Conservation (phyloP, 2,888 invertebrate species). For the Sinopyrophorus schimmeli region DNA sequence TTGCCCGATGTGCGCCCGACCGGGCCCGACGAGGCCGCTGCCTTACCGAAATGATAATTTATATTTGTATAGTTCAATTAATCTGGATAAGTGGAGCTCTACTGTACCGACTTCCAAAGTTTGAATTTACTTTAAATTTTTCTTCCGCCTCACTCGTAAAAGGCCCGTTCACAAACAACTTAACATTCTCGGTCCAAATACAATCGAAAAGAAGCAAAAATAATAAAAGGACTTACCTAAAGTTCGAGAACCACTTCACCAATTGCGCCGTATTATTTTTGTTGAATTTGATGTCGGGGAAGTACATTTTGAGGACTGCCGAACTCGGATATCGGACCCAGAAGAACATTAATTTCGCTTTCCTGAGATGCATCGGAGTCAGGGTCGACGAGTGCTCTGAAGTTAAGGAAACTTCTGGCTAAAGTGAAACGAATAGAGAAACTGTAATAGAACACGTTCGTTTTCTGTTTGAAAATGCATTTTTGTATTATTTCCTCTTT, state of each 20-base stretch:
- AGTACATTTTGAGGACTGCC: constrained; percentile 98
- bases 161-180: constrained; percentile 1
- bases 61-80: too few species aligned
- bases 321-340: constrained; percentile 99
- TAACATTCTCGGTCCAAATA: not conserved
- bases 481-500: too few species aligned
- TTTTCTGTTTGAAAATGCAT: not conserved
- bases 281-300: constrained; percentile 99
- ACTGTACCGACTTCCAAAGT: too few species aligned
- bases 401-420: constrained; percentile 72
- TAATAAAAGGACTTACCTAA: constrained; percentile 77
- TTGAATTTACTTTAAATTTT: too few species aligned
- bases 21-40: too few species aligned
- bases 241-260: constrained; percentile 99
- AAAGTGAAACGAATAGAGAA: constrained; percentile 40
- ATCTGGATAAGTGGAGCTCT: too few species aligned
- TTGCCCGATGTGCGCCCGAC: too few species aligned
- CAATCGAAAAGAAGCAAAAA: constrained; percentile 10
- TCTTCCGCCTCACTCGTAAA: too few species aligned
- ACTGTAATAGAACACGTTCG: constrained; percentile 31
- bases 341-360: constrained; percentile 99
- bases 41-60: too few species aligned
- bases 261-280: constrained; percentile 99
- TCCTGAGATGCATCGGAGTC: constrained; percentile 99
- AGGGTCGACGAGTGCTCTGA: constrained; percentile 91